Percentiles rank a stretch among this genome's conserved stretches.
Conservation (phyloP, 1,140 invertebrate species). For the Teleogryllus occipitalis region DNA sequence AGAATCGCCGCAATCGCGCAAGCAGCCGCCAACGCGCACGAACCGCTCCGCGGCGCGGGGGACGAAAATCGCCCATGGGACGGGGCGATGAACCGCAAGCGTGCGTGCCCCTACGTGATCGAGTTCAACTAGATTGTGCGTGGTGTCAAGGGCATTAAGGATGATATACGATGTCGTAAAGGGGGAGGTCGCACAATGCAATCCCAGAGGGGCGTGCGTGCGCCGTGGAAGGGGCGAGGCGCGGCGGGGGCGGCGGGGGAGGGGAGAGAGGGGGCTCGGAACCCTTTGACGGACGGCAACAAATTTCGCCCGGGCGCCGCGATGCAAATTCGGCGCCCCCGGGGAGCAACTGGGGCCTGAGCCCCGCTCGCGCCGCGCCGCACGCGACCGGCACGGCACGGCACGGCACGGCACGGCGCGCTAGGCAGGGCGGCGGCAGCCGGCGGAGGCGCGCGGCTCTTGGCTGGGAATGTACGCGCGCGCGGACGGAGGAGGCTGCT, state of each 20-base stretch:
- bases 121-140: not conserved
- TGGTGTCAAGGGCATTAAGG: not conserved
- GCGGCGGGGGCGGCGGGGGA: too few relatives aligned
- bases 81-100: not conserved
- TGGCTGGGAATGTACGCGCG: too few relatives aligned
- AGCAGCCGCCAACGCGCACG: too few relatives aligned
- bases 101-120: not conserved
- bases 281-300: not conserved
- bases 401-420: too few relatives aligned
- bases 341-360: not conserved
- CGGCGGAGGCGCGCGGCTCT: too few relatives aligned
- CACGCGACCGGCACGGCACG: too few relatives aligned
- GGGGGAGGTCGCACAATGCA: not conserved
- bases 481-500: too few relatives aligned
- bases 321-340: not conserved
- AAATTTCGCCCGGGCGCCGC: not conserved
- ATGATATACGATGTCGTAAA: not conserved
- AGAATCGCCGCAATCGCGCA: too few relatives aligned
- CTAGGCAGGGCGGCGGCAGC: too few relatives aligned
- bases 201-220: not conserved
- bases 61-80: not conserved
- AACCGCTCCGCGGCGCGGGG: too few relatives aligned
- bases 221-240: not conserved
- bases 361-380: too few relatives aligned
- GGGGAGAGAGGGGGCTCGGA: not conserved